These are phyloP conservation scores for Gobio gobio DNA, from an alignment of 2,113 vertebrate species.

Conservation along the genomic window DNA sequence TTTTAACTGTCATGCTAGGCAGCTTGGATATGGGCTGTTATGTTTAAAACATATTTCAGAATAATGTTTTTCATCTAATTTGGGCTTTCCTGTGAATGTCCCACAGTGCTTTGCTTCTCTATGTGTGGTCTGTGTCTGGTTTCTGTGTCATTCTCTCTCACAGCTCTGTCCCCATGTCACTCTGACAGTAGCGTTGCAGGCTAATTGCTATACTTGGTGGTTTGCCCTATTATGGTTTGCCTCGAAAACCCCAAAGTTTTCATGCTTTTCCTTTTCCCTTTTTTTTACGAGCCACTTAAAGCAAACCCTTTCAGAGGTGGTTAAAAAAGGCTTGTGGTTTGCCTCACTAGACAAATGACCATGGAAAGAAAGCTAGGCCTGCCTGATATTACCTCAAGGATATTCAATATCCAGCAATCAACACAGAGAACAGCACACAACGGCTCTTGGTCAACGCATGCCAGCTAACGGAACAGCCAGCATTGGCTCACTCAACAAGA, in stretches of 20 bases:
- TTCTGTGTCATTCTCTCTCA: constrained; percentile 3
- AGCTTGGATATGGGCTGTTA: constrained; percentile 12
- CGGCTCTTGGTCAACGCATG: constrained; percentile 64
- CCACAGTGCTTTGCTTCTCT: constrained; percentile 23
- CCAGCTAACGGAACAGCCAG: constrained; percentile 45
- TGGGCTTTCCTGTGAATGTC: constrained; percentile 17
- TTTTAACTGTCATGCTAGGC: constrained; percentile 3
- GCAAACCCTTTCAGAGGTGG: constrained; percentile 49
- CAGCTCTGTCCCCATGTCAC: not conserved
- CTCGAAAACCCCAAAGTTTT: constrained; percentile 54
- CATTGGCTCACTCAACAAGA: constrained; percentile 58
- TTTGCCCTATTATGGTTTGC: constrained; percentile 48
- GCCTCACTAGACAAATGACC: constrained; percentile 53
- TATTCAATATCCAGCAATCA: constrained; percentile 65
- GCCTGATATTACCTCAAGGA: constrained; percentile 59
- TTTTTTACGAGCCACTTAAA: constrained; percentile 40
- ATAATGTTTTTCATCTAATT: constrained; percentile 20
- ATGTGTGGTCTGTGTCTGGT: constrained; percentile 34
- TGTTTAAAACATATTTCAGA: constrained; percentile 12
- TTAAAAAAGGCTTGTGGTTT: constrained; percentile 56
- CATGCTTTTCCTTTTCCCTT: constrained; percentile 19
- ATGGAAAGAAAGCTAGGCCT: constrained; percentile 45
- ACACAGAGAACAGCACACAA: constrained; percentile 58
- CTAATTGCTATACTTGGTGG: constrained; percentile 44
- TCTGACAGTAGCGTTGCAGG: constrained; percentile 44